A percentile compares a stretch with the other conserved stretches of the same genome.
These are phyloP conservation scores for Coleophora deauratella DNA, from an alignment of 2,888 invertebrate genomes.

Conservation along the genomic window DNA sequence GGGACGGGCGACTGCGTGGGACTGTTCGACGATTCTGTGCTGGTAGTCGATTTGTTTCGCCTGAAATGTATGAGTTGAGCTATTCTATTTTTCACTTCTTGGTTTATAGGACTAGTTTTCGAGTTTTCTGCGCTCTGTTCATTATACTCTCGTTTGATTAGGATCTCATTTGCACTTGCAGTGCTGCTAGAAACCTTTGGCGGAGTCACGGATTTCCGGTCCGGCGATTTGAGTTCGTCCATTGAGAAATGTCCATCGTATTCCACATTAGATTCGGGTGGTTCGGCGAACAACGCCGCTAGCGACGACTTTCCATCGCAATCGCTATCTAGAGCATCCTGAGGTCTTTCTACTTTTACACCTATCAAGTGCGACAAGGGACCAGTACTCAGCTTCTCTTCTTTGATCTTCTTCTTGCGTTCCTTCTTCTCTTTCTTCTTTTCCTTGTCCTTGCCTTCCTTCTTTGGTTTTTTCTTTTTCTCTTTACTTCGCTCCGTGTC, in stretches of 20 bases:
- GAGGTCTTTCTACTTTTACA: slow-evolving; percentile 34
- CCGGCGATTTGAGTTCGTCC: slow-evolving; percentile 46
- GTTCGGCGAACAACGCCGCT: slow-evolving; percentile 23
- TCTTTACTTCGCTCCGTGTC: slow-evolving; percentile 13
- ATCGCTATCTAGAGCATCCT: slow-evolving; percentile 32
- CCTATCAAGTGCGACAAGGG: slow-evolving; percentile 43
- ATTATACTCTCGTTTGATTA: neutral
- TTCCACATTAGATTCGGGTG: slow-evolving; percentile 32
- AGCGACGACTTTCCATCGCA: slow-evolving; percentile 40
- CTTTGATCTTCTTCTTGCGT: slow-evolving; percentile 22
- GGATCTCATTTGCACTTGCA: neutral
- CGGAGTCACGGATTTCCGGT: slow-evolving; percentile 13
- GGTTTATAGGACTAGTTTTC: neutral
- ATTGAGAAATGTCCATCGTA: slow-evolving; percentile 49
- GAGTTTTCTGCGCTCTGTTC: neutral
- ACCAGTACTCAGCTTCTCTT: slow-evolving; percentile 10
- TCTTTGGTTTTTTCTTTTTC: slow-evolving; percentile 18
- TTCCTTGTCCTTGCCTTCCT: slow-evolving; percentile 19
- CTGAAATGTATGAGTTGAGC: too few species aligned
- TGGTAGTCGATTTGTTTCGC: neutral
- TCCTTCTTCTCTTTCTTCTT: slow-evolving; percentile 24
- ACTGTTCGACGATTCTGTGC: neutral
- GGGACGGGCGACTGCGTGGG: neutral
- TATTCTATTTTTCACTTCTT: neutral
- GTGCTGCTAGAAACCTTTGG: neutral